These are phyloP conservation scores for Eristalis tenax DNA, from an alignment of 2,888 invertebrate species.

Conservation along the genomic window DNA sequence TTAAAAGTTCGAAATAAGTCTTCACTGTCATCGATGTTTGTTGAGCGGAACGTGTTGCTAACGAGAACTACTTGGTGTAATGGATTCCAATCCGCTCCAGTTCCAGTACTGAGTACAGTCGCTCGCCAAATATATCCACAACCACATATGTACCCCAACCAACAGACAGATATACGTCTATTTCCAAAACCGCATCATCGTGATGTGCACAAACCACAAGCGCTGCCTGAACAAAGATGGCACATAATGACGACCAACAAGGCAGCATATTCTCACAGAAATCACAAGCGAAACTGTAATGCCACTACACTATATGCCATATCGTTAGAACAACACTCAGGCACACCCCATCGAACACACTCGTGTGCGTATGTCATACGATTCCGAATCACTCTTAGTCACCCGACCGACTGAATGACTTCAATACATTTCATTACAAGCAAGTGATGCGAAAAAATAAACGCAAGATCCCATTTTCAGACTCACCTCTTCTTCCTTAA, in stretches of 20 bases:
- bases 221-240: background rate
- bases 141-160: no score
- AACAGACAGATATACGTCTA: no score
- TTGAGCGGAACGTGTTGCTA: no score
- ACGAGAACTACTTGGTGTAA: no score
- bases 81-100: no score
- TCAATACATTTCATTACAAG: conserved; percentile 9
- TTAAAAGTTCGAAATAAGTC: no score
- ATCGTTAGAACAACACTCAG: conserved; percentile 1
- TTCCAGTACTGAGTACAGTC: no score
- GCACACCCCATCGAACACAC: background rate
- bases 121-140: no score
- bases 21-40: no score
- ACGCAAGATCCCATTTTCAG: background rate
- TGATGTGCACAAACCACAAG: background rate
- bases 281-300: background rate
- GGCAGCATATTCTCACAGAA: background rate
- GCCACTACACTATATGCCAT: background rate
- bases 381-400: conserved; percentile 23
- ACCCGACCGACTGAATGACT: conserved; percentile 1
- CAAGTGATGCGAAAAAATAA: background rate
- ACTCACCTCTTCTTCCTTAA: background rate
- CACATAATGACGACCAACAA: background rate
- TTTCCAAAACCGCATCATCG: background rate
- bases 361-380: conserved; percentile 25